These are phyloP conservation scores for Uria lomvia DNA, from an alignment of 2,113 vertebrate genomes.

Conservation along the genomic window DNA sequence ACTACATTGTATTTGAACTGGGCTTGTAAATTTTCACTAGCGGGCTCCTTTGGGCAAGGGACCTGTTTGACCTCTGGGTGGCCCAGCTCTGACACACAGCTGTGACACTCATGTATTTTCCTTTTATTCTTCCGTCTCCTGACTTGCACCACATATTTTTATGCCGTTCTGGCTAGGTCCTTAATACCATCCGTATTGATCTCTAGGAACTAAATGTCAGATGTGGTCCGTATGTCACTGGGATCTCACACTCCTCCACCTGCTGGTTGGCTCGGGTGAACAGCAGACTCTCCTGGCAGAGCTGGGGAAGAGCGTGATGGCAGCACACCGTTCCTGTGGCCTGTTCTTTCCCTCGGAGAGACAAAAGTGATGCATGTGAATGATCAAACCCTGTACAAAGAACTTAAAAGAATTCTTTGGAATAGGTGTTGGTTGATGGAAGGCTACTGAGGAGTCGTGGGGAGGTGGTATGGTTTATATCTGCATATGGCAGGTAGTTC, in stretches of 20 bases:
- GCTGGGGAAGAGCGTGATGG: background rate
- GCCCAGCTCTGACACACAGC: background rate
- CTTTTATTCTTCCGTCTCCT: background rate
- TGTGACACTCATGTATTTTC: background rate
- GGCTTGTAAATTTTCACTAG: background rate
- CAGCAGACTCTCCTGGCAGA: accelerated
- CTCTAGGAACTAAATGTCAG: background rate
- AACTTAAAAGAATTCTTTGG: background rate
- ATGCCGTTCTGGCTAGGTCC: background rate
- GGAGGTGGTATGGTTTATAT: accelerated
- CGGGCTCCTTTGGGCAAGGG: background rate
- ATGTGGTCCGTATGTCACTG: accelerated
- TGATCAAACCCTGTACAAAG: background rate
- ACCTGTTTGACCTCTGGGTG: background rate
- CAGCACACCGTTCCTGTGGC: background rate
- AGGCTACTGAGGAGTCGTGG: accelerated
- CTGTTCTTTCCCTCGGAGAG: background rate
- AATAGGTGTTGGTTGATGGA: background rate
- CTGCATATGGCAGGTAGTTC: accelerated
- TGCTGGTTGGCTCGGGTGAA: background rate
- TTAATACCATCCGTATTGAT: background rate
- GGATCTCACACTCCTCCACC: background rate
- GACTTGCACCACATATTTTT: background rate
- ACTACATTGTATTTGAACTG: background rate
- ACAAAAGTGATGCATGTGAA: background rate